phyloP scores from a whole-genome alignment of 37 sponge, comb jelly and placozoan species.

The Cliona cf. orientalis region DNA sequence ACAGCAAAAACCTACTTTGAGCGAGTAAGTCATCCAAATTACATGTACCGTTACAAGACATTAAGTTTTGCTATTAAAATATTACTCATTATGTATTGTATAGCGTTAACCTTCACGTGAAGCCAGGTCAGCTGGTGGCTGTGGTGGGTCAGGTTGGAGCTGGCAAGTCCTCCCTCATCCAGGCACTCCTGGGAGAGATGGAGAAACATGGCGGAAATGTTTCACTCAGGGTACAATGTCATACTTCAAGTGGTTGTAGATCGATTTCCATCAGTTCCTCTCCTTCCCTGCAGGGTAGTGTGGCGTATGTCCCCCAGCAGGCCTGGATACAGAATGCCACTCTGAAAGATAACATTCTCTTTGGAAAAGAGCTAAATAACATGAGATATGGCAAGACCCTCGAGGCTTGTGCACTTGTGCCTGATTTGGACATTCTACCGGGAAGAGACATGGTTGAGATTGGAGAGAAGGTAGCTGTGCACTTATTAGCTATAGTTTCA shows the following conservation, averaged over 20 bases:
- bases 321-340: constrained; percentile 99
- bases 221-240: too few species aligned
- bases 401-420: constrained; percentile 87
- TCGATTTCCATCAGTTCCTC: too few species aligned
- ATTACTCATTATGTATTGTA: too few species aligned
- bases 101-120: constrained; percentile 86
- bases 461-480: constrained; percentile 99
- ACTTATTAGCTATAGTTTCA: too few species aligned
- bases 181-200: constrained; percentile 98
- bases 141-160: constrained; percentile 99
- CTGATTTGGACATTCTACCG: constrained; percentile 95
- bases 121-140: constrained; percentile 90
- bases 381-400: constrained; percentile 62
- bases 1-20: too few species aligned
- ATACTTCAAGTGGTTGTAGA: too few species aligned
- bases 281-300: constrained; percentile 83
- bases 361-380: constrained; percentile 72
- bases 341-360: constrained; percentile 91
- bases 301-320: constrained; percentile 97
- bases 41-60: too few species aligned
- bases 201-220: constrained; percentile 84
- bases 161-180: constrained; percentile 96
- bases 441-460: constrained; percentile 98
- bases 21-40: too few species aligned
- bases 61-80: too few species aligned